These are phyloP conservation scores for Pegoplata infirma DNA, from an alignment of 2,888 invertebrate species.

Conservation along the genomic window DNA sequence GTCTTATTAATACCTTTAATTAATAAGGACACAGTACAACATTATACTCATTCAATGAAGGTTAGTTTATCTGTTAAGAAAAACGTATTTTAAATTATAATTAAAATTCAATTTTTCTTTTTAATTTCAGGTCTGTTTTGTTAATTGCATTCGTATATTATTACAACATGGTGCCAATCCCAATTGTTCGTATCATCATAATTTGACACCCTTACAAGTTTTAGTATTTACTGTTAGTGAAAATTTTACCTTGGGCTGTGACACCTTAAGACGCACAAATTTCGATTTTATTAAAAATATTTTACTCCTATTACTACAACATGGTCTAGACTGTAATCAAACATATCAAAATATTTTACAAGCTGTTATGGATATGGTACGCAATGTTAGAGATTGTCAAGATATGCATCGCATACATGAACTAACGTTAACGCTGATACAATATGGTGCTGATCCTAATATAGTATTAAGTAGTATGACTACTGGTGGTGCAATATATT, in stretches of 20 bases:
- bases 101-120: neutral
- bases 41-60: slow-evolving; percentile 87
- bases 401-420: slow-evolving; percentile 86
- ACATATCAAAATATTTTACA: slow-evolving; percentile 85
- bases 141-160: slow-evolving; percentile 84
- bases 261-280: slow-evolving; percentile 83
- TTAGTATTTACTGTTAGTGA: slow-evolving; percentile 85
- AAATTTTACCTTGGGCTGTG: slow-evolving; percentile 84
- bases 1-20: slow-evolving; percentile 86
- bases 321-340: slow-evolving; percentile 84
- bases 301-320: slow-evolving; percentile 82
- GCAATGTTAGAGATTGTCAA: slow-evolving; percentile 82
- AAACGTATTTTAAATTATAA: neutral
- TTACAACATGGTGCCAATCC: slow-evolving; percentile 86
- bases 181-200: slow-evolving; percentile 84
- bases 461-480: slow-evolving; percentile 80
- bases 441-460: slow-evolving; percentile 87
- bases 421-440: slow-evolving; percentile 84
- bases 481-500: slow-evolving; percentile 76
- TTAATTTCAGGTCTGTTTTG: slow-evolving; percentile 82
- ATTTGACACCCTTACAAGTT: slow-evolving; percentile 84
- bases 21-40: slow-evolving; percentile 85
- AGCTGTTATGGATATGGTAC: slow-evolving; percentile 84
- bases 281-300: slow-evolving; percentile 86
- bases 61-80: slow-evolving; percentile 75